phyloP scores from a whole-genome alignment of 2,888 invertebrate genomes.

The Busseola fusca region DNA sequence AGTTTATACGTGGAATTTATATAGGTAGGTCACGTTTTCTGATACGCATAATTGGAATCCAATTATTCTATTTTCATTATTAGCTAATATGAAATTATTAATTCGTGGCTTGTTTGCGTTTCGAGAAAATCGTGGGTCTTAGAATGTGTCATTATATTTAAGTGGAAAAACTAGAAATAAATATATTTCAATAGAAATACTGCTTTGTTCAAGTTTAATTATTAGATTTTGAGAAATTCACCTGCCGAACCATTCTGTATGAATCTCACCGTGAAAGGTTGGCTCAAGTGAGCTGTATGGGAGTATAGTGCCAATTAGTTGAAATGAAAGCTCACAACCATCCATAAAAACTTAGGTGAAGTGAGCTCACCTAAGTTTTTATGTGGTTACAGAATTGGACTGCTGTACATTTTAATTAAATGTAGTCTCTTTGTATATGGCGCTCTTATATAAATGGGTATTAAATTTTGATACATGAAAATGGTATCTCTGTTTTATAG shows the following conservation, averaged over 20 bases:
- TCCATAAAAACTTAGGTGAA: no score
- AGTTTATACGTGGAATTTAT: constrained; percentile 17
- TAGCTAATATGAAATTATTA: constrained; percentile 9
- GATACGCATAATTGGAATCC: constrained; percentile 20
- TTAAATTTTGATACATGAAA: not conserved
- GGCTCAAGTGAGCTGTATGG: no score
- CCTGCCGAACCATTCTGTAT: no score
- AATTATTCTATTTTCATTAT: constrained; percentile 29
- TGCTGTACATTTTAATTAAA: not conserved
- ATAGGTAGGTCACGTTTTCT: constrained; percentile 21
- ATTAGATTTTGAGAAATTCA: not conserved
- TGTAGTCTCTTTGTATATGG: no score
- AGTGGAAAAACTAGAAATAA: not conserved
- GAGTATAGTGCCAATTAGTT: no score
- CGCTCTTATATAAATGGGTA: not conserved
- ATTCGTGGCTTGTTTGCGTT: constrained; percentile 24
- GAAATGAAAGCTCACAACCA: no score
- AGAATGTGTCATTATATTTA: not conserved
- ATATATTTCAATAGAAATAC: not conserved
- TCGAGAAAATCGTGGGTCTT: not conserved
- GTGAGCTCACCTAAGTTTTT: no score
- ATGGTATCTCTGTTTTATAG: no score
- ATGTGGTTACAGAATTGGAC: no score
- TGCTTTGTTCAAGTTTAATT: not conserved
- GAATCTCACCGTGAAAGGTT: no score